Evolutionary conservation across 2,888 invertebrate genomes (phyloP).

Genomic region (Tetrapedia diversipes): DNA sequence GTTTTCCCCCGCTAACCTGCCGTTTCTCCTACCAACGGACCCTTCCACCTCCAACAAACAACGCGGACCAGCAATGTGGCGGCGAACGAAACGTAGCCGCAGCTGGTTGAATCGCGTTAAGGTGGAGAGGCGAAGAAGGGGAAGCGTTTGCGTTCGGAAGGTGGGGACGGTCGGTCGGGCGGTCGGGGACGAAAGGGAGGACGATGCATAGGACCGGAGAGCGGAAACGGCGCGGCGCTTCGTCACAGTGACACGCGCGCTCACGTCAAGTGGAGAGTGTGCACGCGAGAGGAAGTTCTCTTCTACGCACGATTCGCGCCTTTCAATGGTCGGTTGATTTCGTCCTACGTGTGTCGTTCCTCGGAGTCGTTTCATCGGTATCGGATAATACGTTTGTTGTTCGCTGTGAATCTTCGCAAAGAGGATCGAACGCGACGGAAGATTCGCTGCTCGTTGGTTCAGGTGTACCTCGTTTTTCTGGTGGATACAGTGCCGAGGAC

Average conservation of each 20-base stretch:
- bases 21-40: conserved; percentile 40
- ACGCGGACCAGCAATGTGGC: conserved; percentile 43
- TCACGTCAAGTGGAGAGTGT: conserved; percentile 81
- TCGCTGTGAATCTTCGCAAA: neutral
- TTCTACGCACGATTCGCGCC: conserved; percentile 53
- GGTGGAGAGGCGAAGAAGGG: conserved; percentile 77
- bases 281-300: conserved; percentile 62
- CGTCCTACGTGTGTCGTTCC: neutral
- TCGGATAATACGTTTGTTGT: too few species aligned
- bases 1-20: conserved; percentile 48
- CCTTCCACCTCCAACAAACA: conserved; percentile 44
- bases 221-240: conserved; percentile 81
- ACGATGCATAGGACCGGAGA: conserved; percentile 72
- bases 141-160: conserved; percentile 9
- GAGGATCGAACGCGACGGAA: neutral
- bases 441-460: neutral
- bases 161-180: conserved; percentile 59
- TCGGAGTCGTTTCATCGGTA: neutral
- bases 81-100: conserved; percentile 49
- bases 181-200: conserved; percentile 29
- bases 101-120: conserved; percentile 70
- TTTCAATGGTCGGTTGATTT: conserved; percentile 12
- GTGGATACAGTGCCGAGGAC: neutral
- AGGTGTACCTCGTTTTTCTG: neutral
- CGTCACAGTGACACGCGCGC: conserved; percentile 83